Base-by-base conservation (phyloP, 2,113 vertebrate species). In the Zosterops japonicus region DNA sequence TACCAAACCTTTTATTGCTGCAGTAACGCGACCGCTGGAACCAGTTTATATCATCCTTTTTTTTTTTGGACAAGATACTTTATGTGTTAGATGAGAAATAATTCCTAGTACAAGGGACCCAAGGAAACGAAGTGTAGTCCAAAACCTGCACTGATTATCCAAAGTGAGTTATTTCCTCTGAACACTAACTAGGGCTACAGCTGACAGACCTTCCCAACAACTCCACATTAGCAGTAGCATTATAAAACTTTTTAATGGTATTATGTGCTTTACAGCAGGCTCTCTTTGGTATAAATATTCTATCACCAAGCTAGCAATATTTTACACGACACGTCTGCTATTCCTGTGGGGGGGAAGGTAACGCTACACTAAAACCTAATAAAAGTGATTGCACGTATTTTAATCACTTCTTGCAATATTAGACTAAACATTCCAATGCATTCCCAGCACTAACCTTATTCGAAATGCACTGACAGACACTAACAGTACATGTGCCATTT, bases 241-340 rank as follows among this genome's bases (percentile, higher is more conserved):
- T 89, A 97, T 39, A 90, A 75, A 97, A 96, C 93, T 96, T 95
- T 91, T 69, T 92, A 94, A 89, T 74, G 89, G 90, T 91, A 96
- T 91, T 93, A 96, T 97, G 97, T 97, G 98, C 98, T 98, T 98
- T 96, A 98, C 96, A 97, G 97, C 97, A 98, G 97, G 97, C 98
- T 98, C 95, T 98, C 98, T 98, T 98, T 98, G 98, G 98, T 98
- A 98, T 98, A 97, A 98, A 98, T 96, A 97, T 93, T 82, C 96
- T 97, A 93, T 89, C 94, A 97, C 96, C 96, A 97, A 97, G 95
- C 96, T 97, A 97, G 97, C 94, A 97, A 96, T 97, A 97, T 95
- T 97, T 97, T 97, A 98, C 97, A 97, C 94, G 86, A 94, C 97
- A 97, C 83, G 68, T 97, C 93, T 96, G 96, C 97, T 98, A 97